Evolutionary conservation across 1,140 invertebrate genomes (phyloP), one percentile per base, ranked within the genome.

Genomic region (Cyclargus thomasi): DNA sequence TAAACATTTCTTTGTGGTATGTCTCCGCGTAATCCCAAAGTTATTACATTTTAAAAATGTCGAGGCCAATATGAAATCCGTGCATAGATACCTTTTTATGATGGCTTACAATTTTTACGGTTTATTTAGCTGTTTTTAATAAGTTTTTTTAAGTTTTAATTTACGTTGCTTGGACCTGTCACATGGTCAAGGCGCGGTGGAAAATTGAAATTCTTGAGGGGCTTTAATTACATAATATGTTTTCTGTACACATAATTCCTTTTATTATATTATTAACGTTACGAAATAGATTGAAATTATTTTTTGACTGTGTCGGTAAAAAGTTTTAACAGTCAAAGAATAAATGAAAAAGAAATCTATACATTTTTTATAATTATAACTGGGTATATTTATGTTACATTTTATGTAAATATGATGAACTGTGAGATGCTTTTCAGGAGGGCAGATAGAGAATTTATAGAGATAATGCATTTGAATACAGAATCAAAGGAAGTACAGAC

Each of bases 391-490:
- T 29, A 29, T 4, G 11, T 16, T 47, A 47, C 39, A 47, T 47
- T 39, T 39, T 47, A 47, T 47, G 14, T 47, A 47, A 47, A 47
- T 47, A 11, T 47, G 0, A 47, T 47, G 14, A 11, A 47, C 14
- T 11, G 39, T 16, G 2, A 47, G 14, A 47, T 47, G 39, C 39
- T 47, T n/a, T 55, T 55, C 53, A 55, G 39, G 10, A 8, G 14
- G 39, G 10, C 11, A 47, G 10, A 1, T 47, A 0, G 14, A 47
- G 39, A 47, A 47, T 47, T 47, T 47, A 47, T 47, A 47, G 39
- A 47, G 39, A 47, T 47, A 47, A 67, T 67, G 69, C 63, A 64
- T 67, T 55, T 66, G 65, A 36, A 65, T 65, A 53, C 53, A 47
- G 53, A 55, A 65, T 65, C 53, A 65, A 65, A 55, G 64, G 64